A percentile compares a stretch with the other conserved stretches of the same genome.
Evolutionary conservation across 2,113 vertebrate species (phyloP).

Genomic region (Mustelus asterias): DNA sequence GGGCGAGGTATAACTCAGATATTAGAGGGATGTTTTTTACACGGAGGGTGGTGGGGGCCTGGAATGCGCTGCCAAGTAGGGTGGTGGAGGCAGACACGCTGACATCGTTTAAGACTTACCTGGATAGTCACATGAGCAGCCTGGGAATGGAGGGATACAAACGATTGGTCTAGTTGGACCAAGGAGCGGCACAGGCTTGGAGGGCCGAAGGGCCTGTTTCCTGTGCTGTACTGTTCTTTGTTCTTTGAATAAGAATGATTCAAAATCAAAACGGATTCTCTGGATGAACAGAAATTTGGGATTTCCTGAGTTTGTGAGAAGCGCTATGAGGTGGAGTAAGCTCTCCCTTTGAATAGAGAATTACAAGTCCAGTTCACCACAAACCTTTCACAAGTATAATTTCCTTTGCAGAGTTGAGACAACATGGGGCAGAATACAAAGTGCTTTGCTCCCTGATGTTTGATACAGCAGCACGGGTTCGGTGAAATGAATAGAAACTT

Average conservation of each 20-base stretch:
- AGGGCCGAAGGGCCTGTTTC: too few relatives aligned
- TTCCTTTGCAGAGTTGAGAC: background rate
- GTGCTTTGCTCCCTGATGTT: background rate
- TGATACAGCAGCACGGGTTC: background rate
- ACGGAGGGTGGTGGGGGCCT: too few relatives aligned
- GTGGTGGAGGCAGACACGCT: too few relatives aligned
- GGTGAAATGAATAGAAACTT: background rate
- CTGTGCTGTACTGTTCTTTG: too few relatives aligned
- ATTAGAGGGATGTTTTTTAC: too few relatives aligned
- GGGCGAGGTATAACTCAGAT: too few relatives aligned
- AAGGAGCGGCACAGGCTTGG: too few relatives aligned
- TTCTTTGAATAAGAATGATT: background rate
- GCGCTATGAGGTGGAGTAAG: background rate
- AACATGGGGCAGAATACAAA: background rate
- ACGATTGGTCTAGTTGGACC: too few relatives aligned
- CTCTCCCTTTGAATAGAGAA: background rate
- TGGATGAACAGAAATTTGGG: background rate
- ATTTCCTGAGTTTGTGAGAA: background rate
- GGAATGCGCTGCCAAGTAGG: too few relatives aligned
- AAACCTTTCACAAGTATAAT: background rate
- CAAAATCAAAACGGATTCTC: background rate
- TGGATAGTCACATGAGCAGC: too few relatives aligned
- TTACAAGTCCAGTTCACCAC: background rate
- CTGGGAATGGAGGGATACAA: too few relatives aligned
- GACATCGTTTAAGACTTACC: too few relatives aligned